phyloP scores from a whole-genome alignment of 2,113 vertebrate genomes.

The Ciconia boyciana region DNA sequence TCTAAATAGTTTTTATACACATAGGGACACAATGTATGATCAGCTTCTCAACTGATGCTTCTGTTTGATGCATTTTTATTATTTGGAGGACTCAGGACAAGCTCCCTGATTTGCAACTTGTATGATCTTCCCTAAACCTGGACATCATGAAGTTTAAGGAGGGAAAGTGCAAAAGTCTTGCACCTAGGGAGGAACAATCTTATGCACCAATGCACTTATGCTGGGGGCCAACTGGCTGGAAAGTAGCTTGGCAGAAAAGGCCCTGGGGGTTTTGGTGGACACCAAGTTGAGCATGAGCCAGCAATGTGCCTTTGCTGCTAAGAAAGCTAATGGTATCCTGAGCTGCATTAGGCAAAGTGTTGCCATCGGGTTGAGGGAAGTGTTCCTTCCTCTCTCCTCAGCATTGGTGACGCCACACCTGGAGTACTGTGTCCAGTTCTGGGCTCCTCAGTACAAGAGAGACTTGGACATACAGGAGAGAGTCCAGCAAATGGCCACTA shows the following conservation, averaged over 20 bases:
- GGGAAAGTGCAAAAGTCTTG: not conserved
- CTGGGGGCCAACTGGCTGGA: not conserved
- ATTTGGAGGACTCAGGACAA: not conserved
- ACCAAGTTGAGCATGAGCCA: accelerated
- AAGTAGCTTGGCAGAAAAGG: not conserved
- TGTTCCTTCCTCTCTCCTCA: not conserved
- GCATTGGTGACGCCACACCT: not conserved
- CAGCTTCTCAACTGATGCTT: not conserved
- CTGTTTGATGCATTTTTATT: not conserved
- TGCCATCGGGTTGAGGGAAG: not conserved
- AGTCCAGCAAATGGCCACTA: not conserved
- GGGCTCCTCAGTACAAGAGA: not conserved
- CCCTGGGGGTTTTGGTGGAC: not conserved
- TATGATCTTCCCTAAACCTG: not conserved
- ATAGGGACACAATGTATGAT: not conserved
- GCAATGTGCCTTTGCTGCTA: too few relatives aligned
- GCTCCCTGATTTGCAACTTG: not conserved
- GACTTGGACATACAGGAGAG: not conserved
- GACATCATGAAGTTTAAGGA: not conserved
- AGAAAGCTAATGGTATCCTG: not conserved
- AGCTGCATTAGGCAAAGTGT: not conserved
- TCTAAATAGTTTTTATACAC: not conserved
- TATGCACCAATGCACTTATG: not conserved
- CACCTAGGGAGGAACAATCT: not conserved
- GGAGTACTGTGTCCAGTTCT: not conserved